phyloP scores from a whole-genome alignment of 2,797 vertebrate species.

The Xerus rutilus region DNA sequence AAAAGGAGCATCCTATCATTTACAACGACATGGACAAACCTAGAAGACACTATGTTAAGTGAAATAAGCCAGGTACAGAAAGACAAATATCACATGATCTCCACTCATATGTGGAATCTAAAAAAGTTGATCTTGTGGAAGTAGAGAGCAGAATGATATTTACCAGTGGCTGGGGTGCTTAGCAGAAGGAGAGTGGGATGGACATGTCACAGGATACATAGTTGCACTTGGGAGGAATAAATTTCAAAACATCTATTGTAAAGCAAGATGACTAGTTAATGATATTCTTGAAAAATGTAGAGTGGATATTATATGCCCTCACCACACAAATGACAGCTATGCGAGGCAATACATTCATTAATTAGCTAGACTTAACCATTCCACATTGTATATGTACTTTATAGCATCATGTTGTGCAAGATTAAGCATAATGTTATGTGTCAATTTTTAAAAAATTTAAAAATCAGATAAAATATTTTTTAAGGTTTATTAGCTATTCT shows the following conservation, averaged over 20 bases:
- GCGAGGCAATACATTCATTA: background rate
- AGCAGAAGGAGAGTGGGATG: background rate
- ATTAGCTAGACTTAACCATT: background rate
- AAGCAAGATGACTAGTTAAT: background rate
- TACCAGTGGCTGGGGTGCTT: background rate
- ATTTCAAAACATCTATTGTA: background rate
- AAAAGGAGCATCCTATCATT: constrained; percentile 4
- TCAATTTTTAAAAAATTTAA: background rate
- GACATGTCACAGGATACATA: background rate
- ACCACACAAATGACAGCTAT: background rate
- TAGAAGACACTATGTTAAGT: constrained; percentile 12
- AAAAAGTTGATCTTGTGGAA: background rate
- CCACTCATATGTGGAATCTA: background rate
- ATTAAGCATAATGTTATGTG: background rate
- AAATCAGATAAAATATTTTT: constrained; percentile 46
- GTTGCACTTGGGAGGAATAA: background rate
- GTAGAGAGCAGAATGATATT: background rate
- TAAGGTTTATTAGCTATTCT: constrained; percentile 65
- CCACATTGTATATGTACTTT: background rate
- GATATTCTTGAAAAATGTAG: background rate
- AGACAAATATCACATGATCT: background rate
- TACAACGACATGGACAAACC: constrained; percentile 4
- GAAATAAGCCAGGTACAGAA: constrained; percentile 35
- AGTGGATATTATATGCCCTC: background rate
- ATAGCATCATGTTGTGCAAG: background rate